Conservation (phyloP, 23 tunicate genomes). For the Ciona savignyi region DNA sequence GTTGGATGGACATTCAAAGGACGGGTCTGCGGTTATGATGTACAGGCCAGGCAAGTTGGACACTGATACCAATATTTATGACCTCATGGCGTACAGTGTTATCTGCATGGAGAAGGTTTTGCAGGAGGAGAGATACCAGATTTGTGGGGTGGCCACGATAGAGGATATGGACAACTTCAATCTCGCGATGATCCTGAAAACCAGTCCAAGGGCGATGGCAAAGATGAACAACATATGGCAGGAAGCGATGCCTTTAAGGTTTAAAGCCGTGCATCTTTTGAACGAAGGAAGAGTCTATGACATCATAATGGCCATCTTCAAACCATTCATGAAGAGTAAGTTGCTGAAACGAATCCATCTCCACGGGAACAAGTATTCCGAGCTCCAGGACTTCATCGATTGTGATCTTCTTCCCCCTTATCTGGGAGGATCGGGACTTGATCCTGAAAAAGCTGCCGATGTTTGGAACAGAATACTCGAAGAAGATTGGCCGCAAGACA, state of each 20-base stretch:
- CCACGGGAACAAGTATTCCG: neutral
- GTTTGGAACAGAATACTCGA: neutral
- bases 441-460: neutral
- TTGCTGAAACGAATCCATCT: constrained; percentile 7
- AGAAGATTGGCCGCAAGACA: constrained; percentile 37
- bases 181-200: neutral
- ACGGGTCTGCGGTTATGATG: neutral
- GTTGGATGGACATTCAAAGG: neutral
- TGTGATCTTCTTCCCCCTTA: constrained; percentile 12
- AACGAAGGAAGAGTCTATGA: neutral
- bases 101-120: neutral
- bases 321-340: neutral
- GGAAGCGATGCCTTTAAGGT: neutral
- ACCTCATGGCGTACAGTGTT: neutral
- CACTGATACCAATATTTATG: neutral
- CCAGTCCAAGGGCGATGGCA: neutral
- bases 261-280: neutral
- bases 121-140: neutral
- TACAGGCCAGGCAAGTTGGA: neutral
- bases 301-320: neutral
- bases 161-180: neutral
- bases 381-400: constrained; percentile 9
- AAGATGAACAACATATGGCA: neutral
- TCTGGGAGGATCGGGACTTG: constrained; percentile 31
- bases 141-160: neutral